phyloP scores from a whole-genome alignment of 2,888 invertebrate genomes.

The Andrena flavipes region DNA sequence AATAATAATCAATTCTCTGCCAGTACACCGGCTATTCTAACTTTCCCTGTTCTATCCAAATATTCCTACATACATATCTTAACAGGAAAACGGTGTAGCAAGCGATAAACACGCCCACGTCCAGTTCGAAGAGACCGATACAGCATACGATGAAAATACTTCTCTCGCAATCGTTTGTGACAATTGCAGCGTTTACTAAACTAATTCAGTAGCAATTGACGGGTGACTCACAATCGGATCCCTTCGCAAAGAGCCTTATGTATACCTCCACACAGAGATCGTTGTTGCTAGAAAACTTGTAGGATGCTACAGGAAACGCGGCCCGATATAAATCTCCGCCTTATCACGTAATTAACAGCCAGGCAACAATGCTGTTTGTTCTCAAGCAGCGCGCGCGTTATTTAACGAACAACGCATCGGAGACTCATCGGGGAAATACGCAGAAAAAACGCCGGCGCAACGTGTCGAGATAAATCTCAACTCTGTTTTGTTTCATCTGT shows the following conservation, averaged over 20 bases:
- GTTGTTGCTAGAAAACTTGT: conserved; percentile 18
- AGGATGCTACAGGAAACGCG: conserved; percentile 1
- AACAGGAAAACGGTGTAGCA: neutral
- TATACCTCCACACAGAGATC: conserved; percentile 6
- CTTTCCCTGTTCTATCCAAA: too few relatives aligned
- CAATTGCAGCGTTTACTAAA: conserved; percentile 49
- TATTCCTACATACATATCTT: too few relatives aligned
- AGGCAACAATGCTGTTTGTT: neutral
- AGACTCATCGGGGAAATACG: conserved; percentile 20
- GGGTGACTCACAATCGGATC: conserved; percentile 31
- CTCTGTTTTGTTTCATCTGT: neutral
- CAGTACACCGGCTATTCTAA: too few relatives aligned
- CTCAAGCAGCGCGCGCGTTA: neutral
- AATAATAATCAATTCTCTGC: too few relatives aligned
- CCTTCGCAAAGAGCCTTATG: conserved; percentile 2
- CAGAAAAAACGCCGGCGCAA: conserved; percentile 6
- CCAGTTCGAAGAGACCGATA: neutral
- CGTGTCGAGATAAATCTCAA: neutral
- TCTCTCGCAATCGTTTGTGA: conserved; percentile 25
- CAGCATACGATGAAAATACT: conserved; percentile 36
- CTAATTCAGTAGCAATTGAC: conserved; percentile 55
- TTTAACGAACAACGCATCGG: neutral
- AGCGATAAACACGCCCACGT: neutral
- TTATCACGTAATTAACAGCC: neutral
- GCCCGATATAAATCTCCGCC: neutral